Evolutionary conservation across 2,888 invertebrate species (phyloP), one percentile per base, ranked within the genome.

Genomic region (Agrochola macilenta): DNA sequence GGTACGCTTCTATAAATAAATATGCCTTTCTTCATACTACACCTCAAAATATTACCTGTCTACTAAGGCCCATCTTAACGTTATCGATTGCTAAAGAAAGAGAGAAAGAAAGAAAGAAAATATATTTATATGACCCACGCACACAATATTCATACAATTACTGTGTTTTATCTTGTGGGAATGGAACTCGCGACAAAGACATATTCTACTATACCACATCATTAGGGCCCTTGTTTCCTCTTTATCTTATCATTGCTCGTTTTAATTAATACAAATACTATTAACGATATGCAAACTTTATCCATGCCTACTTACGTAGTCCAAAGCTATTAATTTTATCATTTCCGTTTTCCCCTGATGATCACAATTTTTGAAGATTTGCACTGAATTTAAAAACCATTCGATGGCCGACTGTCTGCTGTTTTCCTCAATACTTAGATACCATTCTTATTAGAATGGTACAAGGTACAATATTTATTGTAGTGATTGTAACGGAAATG

Each of bases 201-300:
- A 49, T 7, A 57, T 39, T 26, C 9, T 39, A 46, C 2, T 26
- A 17, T 12, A 35, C 54, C 61, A 3, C 39, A 79, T 43, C 72
- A 49, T 71, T 57, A 49, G 8, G 14, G 14, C 20, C 20, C 46
- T 69, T 69, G 39, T 79, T 46, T 20, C 30, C 0, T 35, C 35
- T 12, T 72, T 64, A 79, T 80, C 72, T 72, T 57, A 72, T 73
- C 57, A 30, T 39, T 80, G 30, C 39, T 49, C 17, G 71, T 78
- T 80, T 64, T 23, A 72, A 73, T 72, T 58, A 43, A 72, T 64
- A 49, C 30, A 63, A 64, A 49, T 57, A 71, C 23, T 39, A 57
- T 46, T 12, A 20, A 23, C 2, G 8, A 52, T 9, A 3, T 5
- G n/a, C n/a, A 57, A 23, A 57, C 54, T 9, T 23, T 54, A 57